These are phyloP conservation scores for Sciurus niger DNA, from an alignment of 2,113 vertebrate species.

Conservation along the genomic window DNA sequence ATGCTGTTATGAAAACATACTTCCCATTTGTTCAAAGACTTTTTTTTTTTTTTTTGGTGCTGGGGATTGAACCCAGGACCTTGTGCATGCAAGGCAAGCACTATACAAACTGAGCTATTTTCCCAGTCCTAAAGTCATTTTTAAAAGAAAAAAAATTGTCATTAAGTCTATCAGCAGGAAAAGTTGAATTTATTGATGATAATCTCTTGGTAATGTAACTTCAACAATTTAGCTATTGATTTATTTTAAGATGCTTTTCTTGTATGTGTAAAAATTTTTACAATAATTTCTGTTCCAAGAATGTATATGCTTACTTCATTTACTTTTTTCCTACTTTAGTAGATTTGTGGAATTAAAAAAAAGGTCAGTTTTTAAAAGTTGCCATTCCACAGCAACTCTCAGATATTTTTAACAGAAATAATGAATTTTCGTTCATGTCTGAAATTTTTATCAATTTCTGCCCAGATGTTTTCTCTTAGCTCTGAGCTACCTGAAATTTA, in stretches of 20 bases:
- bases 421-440: no score
- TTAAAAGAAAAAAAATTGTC: constrained; percentile 89
- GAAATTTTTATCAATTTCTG: constrained; percentile 15
- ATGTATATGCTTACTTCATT: background rate
- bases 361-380: constrained; percentile 42
- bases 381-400: constrained; percentile 4
- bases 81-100: no score
- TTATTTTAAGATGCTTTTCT: no score
- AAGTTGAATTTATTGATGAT: no score
- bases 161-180: constrained; percentile 91
- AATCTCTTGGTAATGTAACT: no score
- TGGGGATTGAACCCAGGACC: no score
- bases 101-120: no score
- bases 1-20: constrained; percentile 87
- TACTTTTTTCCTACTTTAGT: constrained; percentile 49
- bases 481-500: background rate
- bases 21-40: constrained; percentile 85
- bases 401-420: constrained; percentile 36
- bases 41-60: no score
- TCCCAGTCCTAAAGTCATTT: constrained; percentile 61
- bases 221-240: no score
- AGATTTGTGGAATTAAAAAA: constrained; percentile 62
- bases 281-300: no score
- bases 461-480: constrained; percentile 5
- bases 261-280: no score